phyloP scores from a whole-genome alignment of 2,797 vertebrate species.

The Clarias laeviceps region DNA sequence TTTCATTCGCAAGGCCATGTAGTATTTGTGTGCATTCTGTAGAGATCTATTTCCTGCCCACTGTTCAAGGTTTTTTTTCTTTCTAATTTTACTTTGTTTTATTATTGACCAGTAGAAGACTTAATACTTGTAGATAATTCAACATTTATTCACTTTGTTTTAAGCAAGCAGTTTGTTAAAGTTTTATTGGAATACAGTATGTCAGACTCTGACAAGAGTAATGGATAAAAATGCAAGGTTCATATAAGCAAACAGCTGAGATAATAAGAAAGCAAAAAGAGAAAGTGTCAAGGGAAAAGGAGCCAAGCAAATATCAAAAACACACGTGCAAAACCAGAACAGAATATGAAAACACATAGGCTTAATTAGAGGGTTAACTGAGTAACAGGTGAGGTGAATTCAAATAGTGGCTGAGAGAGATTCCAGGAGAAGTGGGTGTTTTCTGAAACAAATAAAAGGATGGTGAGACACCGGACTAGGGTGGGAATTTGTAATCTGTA shows the following conservation, averaged over 20 bases:
- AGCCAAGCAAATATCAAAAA: background rate
- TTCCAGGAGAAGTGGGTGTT: background rate
- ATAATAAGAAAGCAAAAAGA: background rate
- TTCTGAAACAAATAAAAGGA: background rate
- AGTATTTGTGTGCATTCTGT: background rate
- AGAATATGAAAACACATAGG: background rate
- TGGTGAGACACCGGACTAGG: background rate
- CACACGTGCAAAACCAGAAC: background rate
- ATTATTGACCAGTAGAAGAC: constrained; percentile 5
- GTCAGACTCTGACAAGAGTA: background rate
- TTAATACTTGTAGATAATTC: background rate
- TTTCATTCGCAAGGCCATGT: background rate
- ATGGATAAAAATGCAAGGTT: background rate
- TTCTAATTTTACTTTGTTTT: background rate
- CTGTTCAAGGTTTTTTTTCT: background rate
- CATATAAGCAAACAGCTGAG: background rate
- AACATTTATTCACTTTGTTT: background rate
- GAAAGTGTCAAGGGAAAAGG: background rate
- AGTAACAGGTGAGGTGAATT: background rate
- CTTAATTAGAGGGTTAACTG: background rate
- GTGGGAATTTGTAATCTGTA: background rate
- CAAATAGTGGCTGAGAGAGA: background rate
- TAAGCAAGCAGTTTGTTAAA: background rate
- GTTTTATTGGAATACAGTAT: background rate
- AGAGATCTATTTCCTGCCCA: background rate